Evolutionary conservation across 2,797 vertebrate species (phyloP).

Genomic region (Gymnodraco acuticeps): DNA sequence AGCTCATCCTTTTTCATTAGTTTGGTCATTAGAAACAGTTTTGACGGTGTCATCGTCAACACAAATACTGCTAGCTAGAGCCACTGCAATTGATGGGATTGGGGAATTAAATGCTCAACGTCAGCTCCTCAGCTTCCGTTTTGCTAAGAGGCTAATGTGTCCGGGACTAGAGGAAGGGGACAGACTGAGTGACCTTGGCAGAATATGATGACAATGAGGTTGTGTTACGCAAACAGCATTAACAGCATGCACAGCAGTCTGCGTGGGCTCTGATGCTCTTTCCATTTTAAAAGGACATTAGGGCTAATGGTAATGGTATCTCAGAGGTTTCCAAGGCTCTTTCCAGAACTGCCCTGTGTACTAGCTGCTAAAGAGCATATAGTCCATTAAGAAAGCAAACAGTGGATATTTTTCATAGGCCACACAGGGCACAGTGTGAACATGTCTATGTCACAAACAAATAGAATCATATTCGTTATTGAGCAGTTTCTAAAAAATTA

Average conservation of each 20-base stretch:
- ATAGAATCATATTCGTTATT: conserved; percentile 30
- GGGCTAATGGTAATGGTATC: conserved; percentile 82
- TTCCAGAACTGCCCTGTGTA: conserved; percentile 57
- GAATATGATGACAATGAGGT: conserved; percentile 58
- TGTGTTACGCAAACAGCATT: conserved; percentile 55
- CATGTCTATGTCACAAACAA: conserved; percentile 42
- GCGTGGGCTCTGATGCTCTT: conserved; percentile 76
- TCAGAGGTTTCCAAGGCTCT: conserved; percentile 76
- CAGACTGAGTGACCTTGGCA: conserved; percentile 64
- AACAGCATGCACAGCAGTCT: conserved; percentile 56
- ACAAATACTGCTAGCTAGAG: neutral
- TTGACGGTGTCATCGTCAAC: too few relatives aligned
- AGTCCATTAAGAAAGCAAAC: conserved; percentile 86
- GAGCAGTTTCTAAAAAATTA: conserved; percentile 21
- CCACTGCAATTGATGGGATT: neutral
- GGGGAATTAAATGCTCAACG: neutral
- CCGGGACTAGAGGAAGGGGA: conserved; percentile 40
- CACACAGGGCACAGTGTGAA: conserved; percentile 36
- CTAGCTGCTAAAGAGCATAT: conserved; percentile 63
- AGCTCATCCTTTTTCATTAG: conserved; percentile 22
- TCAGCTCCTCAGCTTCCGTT: conserved; percentile 15
- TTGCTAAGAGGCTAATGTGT: conserved; percentile 44
- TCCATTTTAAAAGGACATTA: conserved; percentile 86
- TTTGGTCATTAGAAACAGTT: neutral
- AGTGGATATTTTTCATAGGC: conserved; percentile 68